phyloP scores from a whole-genome alignment of 1,140 invertebrate species.

The Diachasmimorpha longicaudata region DNA sequence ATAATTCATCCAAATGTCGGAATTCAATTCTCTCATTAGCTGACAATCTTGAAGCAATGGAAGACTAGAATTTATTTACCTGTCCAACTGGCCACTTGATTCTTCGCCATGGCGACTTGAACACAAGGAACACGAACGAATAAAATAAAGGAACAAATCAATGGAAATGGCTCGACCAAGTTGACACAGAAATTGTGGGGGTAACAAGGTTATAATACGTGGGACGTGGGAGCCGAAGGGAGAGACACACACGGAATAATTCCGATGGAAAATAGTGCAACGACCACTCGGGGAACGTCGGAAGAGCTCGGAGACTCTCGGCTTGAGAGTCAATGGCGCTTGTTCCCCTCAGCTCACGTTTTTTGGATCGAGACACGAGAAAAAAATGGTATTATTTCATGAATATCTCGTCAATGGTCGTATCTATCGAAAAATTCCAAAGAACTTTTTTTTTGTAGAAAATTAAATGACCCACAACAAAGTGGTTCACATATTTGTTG shows the following conservation, averaged over 20 bases:
- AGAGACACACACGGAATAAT: not conserved
- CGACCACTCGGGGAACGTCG: not conserved
- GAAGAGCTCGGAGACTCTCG: not conserved
- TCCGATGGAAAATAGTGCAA: no score
- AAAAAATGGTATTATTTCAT: not conserved
- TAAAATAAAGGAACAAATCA: conserved; percentile 24
- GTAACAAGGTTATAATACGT: conserved; percentile 32
- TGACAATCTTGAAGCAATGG: not conserved
- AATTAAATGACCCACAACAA: no score
- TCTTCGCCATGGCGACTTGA: conserved; percentile 53
- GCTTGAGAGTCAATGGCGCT: not conserved
- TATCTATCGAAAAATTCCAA: no score
- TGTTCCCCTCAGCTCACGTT: not conserved
- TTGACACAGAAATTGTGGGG: conserved; percentile 29
- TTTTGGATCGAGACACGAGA: not conserved
- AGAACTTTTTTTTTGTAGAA: no score
- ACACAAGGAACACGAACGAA: not conserved
- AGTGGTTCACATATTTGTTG: no score
- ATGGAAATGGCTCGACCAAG: conserved; percentile 32
- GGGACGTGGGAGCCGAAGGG: conserved; percentile 2
- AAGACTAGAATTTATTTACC: conserved; percentile 47
- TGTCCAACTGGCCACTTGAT: conserved; percentile 62
- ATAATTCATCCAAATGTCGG: not conserved
- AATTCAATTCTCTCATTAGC: not conserved
- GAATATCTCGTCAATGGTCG: no score